phyloP scores from a whole-genome alignment of 2,888 invertebrate species.

The Callosobruchus maculatus region DNA sequence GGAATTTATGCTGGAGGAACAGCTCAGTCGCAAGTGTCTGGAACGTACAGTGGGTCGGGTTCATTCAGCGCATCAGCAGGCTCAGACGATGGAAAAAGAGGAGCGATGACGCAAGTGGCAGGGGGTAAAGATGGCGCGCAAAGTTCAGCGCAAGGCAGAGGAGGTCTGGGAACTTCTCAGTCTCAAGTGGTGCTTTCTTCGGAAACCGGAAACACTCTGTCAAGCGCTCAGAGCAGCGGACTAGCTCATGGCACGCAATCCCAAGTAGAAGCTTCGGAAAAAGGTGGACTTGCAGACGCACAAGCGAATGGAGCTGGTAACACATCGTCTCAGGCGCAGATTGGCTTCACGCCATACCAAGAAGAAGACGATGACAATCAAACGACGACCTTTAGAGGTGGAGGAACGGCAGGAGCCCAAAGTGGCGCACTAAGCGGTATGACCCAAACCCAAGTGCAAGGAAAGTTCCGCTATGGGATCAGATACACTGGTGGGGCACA shows the following conservation, averaged over 20 bases:
- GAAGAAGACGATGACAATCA: constrained; percentile 56
- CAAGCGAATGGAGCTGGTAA: constrained; percentile 81
- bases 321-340: constrained; percentile 85
- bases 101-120: constrained; percentile 65
- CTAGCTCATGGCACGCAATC: constrained; percentile 72
- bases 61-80: constrained; percentile 81
- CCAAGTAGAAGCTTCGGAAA: constrained; percentile 76
- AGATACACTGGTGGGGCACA: constrained; percentile 68
- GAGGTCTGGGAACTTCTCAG: constrained; percentile 72
- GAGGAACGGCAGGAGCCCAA: constrained; percentile 76
- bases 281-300: constrained; percentile 82
- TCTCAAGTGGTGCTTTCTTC: constrained; percentile 72
- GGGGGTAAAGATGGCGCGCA: constrained; percentile 72
- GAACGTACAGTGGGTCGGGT: constrained; percentile 72
- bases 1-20: constrained; percentile 72
- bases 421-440: constrained; percentile 72
- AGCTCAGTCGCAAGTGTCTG: constrained; percentile 79
- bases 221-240: constrained; percentile 73
- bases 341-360: constrained; percentile 75
- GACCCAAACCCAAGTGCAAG: constrained; percentile 79
- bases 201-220: constrained; percentile 71
- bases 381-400: constrained; percentile 64
- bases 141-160: constrained; percentile 72
- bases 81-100: constrained; percentile 69
- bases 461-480: constrained; percentile 54